Percentiles rank a stretch among this genome's conserved stretches.
These are phyloP conservation scores for Anisognathus igniventris DNA, from an alignment of 2,797 vertebrate genomes.

Conservation along the genomic window DNA sequence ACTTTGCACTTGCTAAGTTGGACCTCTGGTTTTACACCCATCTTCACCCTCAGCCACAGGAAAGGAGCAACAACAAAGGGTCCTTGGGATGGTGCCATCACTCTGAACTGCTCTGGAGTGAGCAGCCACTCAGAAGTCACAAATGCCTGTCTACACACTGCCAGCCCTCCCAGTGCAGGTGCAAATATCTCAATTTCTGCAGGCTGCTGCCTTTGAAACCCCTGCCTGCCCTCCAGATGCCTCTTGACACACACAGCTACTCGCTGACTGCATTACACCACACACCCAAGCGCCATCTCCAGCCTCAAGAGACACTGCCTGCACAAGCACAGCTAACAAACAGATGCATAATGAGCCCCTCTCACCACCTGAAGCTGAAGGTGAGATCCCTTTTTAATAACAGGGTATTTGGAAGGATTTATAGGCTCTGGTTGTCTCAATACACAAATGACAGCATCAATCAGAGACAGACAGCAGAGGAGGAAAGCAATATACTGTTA, in stretches of 20 bases:
- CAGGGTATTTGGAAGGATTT: conserved; percentile 47
- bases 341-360: neutral
- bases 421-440: conserved; percentile 46
- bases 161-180: neutral
- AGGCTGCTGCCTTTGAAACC: conserved; percentile 24
- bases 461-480: conserved; percentile 41
- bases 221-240: neutral
- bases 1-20: neutral
- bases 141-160: neutral
- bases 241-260: neutral
- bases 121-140: neutral
- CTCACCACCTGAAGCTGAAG: conserved; percentile 37
- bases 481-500: conserved; percentile 46
- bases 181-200: neutral
- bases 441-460: conserved; percentile 58
- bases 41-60: neutral
- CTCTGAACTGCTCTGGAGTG: neutral
- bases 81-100: neutral
- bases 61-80: neutral
- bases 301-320: neutral
- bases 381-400: conserved; percentile 63
- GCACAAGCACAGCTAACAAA: conserved; percentile 23
- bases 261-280: neutral
- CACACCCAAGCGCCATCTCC: neutral
- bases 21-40: neutral